Evolutionary conservation across 2,888 invertebrate species (phyloP), one percentile per base, ranked within the genome.

Genomic region (Cetonia aurata): DNA sequence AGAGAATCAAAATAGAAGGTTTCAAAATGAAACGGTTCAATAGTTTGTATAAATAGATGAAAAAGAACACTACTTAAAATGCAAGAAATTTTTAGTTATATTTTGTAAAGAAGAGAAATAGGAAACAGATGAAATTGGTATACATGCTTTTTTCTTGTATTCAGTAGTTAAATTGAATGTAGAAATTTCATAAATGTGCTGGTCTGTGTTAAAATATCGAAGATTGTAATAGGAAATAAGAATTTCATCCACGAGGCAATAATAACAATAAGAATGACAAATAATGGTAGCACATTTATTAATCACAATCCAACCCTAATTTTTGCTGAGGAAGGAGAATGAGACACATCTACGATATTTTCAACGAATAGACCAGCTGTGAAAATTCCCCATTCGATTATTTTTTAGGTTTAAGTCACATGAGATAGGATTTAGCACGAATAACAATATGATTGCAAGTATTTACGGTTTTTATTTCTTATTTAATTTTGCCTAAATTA

Each of bases 21-120:
- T 77, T 75, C 74, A 74, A 75, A 77, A 76, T 77, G 78, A 74
- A 74, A 74, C 74, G 71, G 67, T 73, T 71, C 70, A 50, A 67
- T 55, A 73, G 73, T 74, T 75, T 78, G 77, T 77, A 78, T 75
- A 77, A 74, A 77, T 71, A 71, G 72, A 71, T 52, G 41, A 57
- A 70, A 57, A 70, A 55, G 42, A 70, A 15, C 62, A 62, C 72
- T 73, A 73, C 70, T 74, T 74, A 74, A 73, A 37, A 74, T 66
- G 62, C 50, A 48, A 65, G 50, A 52, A 60, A 71, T 72, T 72
- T 75, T 75, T 73, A 70, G 69, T 72, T 74, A 71, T 72, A 71
- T 74, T 75, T 75, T 75, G 74, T 75, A 75, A 72, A 76, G 72
- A 72, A 65, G 62, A 70, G 70, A 37, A 37, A 10, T 9, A 37